A percentile compares a stretch with the other conserved stretches of the same genome.
Evolutionary conservation across 2,888 invertebrate species (phyloP).

Genomic region (Drosophila sordidula): DNA sequence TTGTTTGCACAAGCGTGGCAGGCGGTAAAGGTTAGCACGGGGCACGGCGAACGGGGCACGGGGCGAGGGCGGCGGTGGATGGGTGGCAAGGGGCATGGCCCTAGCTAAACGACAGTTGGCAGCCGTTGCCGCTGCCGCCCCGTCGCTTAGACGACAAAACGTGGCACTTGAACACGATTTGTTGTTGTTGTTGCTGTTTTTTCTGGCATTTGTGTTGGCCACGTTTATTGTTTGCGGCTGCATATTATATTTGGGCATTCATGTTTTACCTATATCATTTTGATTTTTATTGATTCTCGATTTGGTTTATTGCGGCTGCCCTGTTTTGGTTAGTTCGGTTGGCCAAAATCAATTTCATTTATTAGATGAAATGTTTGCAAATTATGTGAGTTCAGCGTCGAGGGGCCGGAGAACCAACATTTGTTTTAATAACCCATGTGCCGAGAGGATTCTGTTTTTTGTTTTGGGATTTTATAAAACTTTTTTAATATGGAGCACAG

Average conservation of each 20-base stretch:
- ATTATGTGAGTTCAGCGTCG: conserved; percentile 72
- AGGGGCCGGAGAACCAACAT: conserved; percentile 23
- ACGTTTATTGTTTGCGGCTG: conserved; percentile 77
- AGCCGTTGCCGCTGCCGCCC: conserved; percentile 42
- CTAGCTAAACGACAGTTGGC: conserved; percentile 38
- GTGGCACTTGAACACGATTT: conserved; percentile 76
- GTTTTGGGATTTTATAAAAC: conserved; percentile 28
- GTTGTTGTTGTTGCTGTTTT: conserved; percentile 23
- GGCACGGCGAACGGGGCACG: too few species aligned
- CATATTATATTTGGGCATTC: conserved; percentile 79
- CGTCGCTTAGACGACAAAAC: conserved; percentile 68
- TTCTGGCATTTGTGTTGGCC: conserved; percentile 45
- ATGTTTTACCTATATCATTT: conserved; percentile 66
- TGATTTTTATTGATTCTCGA: conserved; percentile 67
- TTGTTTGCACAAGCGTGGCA: conserved; percentile 67
- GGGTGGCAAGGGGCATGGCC: conserved; percentile 66
- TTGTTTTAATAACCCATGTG: conserved; percentile 24
- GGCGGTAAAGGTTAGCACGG: neutral
- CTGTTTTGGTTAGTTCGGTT: conserved; percentile 60
- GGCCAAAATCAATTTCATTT: conserved; percentile 56
- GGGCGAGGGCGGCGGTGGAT: conserved; percentile 6
- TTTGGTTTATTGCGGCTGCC: conserved; percentile 74
- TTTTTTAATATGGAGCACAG: conserved; percentile 56
- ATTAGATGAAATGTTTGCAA: conserved; percentile 64
- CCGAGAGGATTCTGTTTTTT: conserved; percentile 22